phyloP scores from a whole-genome alignment of 1,140 invertebrate genomes.

The Leptinotarsa defecta region DNA sequence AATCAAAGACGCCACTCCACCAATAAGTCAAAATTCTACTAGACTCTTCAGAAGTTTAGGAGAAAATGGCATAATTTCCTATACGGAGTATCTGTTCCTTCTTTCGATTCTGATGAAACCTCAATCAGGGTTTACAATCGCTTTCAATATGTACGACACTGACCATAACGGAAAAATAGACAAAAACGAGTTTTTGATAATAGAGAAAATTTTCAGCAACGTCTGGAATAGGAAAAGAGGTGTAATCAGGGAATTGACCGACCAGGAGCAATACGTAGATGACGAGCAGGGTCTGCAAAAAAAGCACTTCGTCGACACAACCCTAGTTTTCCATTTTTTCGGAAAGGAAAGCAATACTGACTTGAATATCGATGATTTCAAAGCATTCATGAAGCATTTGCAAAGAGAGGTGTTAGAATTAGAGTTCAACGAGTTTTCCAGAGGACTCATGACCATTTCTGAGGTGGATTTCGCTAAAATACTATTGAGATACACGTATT shows the following conservation, averaged over 20 bases:
- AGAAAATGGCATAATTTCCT: constrained; percentile 93
- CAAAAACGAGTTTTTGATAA: constrained; percentile 96
- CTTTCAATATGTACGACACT: constrained; percentile 99
- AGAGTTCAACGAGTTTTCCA: constrained; percentile 94
- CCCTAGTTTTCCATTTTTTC: constrained; percentile 93
- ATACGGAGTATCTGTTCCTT: constrained; percentile 96
- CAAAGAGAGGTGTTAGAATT: constrained; percentile 95
- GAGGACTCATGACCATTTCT: constrained; percentile 87
- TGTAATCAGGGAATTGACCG: constrained; percentile 54
- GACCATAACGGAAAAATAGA: constrained; percentile 96
- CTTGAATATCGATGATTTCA: constrained; percentile 90
- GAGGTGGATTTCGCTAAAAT: constrained; percentile 97
- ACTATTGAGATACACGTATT: constrained; percentile 87
- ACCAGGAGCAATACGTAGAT: constrained; percentile 66
- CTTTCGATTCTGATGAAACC: constrained; percentile 95
- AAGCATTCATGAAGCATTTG: constrained; percentile 93
- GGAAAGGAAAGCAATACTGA: constrained; percentile 90
- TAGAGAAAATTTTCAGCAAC: constrained; percentile 90
- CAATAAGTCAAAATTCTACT: constrained; percentile 78
- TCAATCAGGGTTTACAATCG: constrained; percentile 92
- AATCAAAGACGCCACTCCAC: constrained; percentile 78
- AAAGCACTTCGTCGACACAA: constrained; percentile 83
- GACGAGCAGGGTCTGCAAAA: constrained; percentile 80
- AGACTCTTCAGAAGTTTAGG: constrained; percentile 86
- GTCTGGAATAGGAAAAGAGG: constrained; percentile 84